These are phyloP conservation scores for Cactoblastis cactorum DNA, from an alignment of 2,888 invertebrate genomes.

Conservation along the genomic window DNA sequence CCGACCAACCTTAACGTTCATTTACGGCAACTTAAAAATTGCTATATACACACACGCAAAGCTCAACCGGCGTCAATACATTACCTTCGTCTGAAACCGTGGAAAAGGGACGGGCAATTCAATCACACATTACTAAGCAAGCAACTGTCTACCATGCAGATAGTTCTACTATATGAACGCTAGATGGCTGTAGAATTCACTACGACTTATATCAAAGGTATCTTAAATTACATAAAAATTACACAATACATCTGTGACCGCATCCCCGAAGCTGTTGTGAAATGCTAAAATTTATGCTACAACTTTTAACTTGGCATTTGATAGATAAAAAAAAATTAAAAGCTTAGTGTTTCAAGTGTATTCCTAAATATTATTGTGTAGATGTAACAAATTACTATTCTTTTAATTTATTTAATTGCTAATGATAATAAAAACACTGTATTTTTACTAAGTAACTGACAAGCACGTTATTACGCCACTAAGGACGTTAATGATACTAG, in stretches of 20 bases:
- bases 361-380: no score
- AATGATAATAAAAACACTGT: no score
- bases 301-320: neutral
- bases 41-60: neutral
- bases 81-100: slow-evolving; percentile 57
- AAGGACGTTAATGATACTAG: no score
- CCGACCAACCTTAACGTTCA: no score
- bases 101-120: slow-evolving; percentile 33
- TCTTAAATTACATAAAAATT: no score
- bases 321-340: neutral
- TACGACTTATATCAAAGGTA: slow-evolving; percentile 16
- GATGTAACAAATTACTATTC: no score
- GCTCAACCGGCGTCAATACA: slow-evolving; percentile 28
- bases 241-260: no score
- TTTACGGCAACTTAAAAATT: neutral
- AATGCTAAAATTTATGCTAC: neutral
- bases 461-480: no score
- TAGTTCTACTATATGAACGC: slow-evolving; percentile 38
- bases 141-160: slow-evolving; percentile 61
- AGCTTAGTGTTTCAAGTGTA: no score
- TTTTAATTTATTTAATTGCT: no score
- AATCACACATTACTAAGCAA: slow-evolving; percentile 41
- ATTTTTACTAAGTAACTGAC: no score
- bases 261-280: neutral
- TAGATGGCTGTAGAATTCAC: slow-evolving; percentile 76